A percentile compares a stretch with the other conserved stretches of the same genome.
These are phyloP conservation scores for Drosophila oshimai DNA, from an alignment of 1,140 invertebrate species.

Conservation along the genomic window DNA sequence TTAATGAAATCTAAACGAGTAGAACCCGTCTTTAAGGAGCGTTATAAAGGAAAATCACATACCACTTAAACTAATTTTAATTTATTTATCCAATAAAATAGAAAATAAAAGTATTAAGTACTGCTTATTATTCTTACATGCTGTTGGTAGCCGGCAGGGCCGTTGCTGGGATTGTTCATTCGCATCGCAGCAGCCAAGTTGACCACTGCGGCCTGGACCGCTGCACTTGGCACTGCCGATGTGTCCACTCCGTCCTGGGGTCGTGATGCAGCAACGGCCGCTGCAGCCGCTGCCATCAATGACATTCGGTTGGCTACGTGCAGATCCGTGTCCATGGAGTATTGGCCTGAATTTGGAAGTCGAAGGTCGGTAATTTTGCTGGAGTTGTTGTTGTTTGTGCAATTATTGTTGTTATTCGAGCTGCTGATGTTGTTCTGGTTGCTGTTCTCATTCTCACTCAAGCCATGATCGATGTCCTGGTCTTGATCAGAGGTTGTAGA, in stretches of 20 bases:
- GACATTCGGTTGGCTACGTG: constrained; percentile 88
- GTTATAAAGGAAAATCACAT: too few relatives aligned
- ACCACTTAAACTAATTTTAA: too few relatives aligned
- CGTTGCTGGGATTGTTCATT: constrained; percentile 84
- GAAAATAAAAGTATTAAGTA: not conserved
- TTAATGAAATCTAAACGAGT: too few relatives aligned
- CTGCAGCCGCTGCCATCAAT: constrained; percentile 88
- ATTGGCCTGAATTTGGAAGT: constrained; percentile 85
- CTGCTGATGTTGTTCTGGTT: constrained; percentile 18
- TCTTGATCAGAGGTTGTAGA: constrained; percentile 89
- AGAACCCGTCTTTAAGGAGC: too few relatives aligned
- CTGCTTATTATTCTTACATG: constrained; percentile 25
- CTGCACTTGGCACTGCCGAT: constrained; percentile 81
- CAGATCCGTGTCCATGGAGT: constrained; percentile 86
- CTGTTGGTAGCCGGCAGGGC: constrained; percentile 23
- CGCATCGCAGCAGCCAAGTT: constrained; percentile 91
- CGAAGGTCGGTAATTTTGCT: constrained; percentile 62
- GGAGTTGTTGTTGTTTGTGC: constrained; percentile 50
- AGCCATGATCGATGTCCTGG: constrained; percentile 66
- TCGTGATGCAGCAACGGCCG: constrained; percentile 84
- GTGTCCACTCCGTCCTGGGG: constrained; percentile 84
- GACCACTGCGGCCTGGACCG: constrained; percentile 89
- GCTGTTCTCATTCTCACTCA: constrained; percentile 85
- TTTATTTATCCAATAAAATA: not conserved
- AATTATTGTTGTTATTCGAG: constrained; percentile 45